Base-by-base conservation (phyloP, 2,888 invertebrate species). In the Tachina fera region DNA sequence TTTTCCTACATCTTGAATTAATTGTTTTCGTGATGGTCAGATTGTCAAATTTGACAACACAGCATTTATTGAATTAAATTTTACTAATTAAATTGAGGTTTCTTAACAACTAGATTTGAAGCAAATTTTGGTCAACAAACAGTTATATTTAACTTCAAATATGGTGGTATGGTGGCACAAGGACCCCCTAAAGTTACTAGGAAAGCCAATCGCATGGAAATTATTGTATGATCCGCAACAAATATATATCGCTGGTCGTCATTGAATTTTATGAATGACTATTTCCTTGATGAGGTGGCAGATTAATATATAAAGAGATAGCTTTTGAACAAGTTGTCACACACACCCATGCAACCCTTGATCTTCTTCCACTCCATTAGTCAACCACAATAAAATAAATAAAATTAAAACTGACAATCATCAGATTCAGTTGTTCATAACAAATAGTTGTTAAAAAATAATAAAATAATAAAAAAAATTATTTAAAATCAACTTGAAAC, bases 121-220 rank as follows among this genome's bases (percentile, higher is more conserved):
- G 96, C 96, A 41, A 96, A 96, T 93, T 96, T 97, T 92, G 96
- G 96, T 9, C 95, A 96, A 90, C 96, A 96, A 93, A 95, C 95
- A 88, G 96, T 97, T 88, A 95, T 96, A 88, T 95, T 97, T 91
- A 94, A 95, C 87, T 97, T 97, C 93, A 95, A 95, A 92, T 95
- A 95, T 89, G 92, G 94, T 87, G 95, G 95, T 49, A 89, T 95
- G 89, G 93, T 95, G 84, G 94, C 94, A 89, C 95, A 95, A 63
- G 95, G 95, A 45, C 95, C 95, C 89, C 95, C 95, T 81, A 94
- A 95, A 89, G 95, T 96, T 83, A 92, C 94, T 86, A 93, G 96
- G 84, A 95, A 95, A 92, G 95, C 94, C 84, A 95, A 95, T 93
- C 94, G 95, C 89, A 95, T 96, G 95, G 96, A 96, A 92, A 94